phyloP scores from a whole-genome alignment of 2,113 vertebrate genomes.

The Cygnus buccinator region DNA sequence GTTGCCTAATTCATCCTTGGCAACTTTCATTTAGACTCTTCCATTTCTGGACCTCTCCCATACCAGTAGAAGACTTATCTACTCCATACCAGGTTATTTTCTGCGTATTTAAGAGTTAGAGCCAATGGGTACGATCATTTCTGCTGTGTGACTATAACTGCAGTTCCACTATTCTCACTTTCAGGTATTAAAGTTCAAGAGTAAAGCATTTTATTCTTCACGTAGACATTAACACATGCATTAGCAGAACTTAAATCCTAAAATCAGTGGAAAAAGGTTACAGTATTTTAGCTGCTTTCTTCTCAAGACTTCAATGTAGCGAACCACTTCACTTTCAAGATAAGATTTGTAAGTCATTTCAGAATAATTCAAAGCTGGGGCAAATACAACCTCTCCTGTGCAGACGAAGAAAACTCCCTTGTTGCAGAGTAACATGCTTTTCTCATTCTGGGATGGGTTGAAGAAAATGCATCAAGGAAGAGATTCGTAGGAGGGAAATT shows the following conservation, averaged over 20 bases:
- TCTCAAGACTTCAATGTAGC: neutral
- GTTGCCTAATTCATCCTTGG: neutral
- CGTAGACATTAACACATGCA: neutral
- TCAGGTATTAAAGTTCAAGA: neutral
- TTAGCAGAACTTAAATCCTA: neutral
- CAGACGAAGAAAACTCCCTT: neutral
- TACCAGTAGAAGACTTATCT: neutral
- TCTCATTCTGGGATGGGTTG: neutral
- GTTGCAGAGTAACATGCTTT: neutral
- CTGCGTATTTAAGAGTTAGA: neutral
- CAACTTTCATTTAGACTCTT: neutral
- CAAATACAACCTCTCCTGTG: neutral
- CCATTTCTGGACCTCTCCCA: neutral
- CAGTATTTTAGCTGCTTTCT: neutral
- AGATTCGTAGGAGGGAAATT: neutral
- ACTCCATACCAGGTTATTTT: neutral
- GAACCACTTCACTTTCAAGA: slow-evolving; percentile 7
- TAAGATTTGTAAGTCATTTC: neutral
- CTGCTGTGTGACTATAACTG: neutral
- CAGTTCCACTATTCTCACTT: neutral
- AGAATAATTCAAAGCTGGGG: neutral
- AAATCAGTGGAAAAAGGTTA: neutral
- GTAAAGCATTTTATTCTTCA: neutral
- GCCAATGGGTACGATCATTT: neutral
- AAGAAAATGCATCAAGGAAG: neutral